A percentile compares a stretch with the other conserved stretches of the same genome.
Evolutionary conservation across 2,888 invertebrate genomes (phyloP).

Genomic region (Catocala fraxini): DNA sequence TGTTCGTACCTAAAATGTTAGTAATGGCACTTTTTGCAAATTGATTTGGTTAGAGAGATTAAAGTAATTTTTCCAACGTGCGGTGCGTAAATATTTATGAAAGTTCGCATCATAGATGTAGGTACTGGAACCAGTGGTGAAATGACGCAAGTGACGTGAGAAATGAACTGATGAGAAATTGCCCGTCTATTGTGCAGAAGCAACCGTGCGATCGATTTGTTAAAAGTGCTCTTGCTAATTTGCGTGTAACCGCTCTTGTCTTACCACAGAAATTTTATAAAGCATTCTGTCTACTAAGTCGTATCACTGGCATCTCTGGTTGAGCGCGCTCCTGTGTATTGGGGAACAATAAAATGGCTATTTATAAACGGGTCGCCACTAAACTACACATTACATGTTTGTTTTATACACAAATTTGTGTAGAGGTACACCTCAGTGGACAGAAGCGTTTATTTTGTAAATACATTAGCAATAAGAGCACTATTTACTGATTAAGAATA

Average conservation of each 20-base stretch:
- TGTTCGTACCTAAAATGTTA: slow-evolving; percentile 26
- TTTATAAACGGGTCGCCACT: slow-evolving; percentile 29
- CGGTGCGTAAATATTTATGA: slow-evolving; percentile 42
- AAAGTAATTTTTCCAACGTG: slow-evolving; percentile 22
- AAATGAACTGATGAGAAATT: slow-evolving; percentile 38
- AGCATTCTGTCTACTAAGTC: slow-evolving; percentile 41
- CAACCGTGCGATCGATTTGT: slow-evolving; percentile 44
- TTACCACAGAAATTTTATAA: slow-evolving; percentile 24
- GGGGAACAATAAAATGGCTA: slow-evolving; percentile 32
- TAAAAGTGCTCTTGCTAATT: slow-evolving; percentile 40
- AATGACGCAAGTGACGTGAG: slow-evolving; percentile 45
- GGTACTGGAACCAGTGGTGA: slow-evolving; percentile 32
- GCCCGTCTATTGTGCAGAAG: slow-evolving; percentile 39
- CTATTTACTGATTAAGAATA: slow-evolving; percentile 56
- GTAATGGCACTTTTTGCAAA: slow-evolving; percentile 41
- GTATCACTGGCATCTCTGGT: slow-evolving; percentile 19
- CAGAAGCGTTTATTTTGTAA: slow-evolving; percentile 43
- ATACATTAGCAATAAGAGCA: slow-evolving; percentile 56
- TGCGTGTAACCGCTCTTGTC: slow-evolving; percentile 18
- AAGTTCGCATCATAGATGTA: slow-evolving; percentile 33
- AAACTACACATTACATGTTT: slow-evolving; percentile 15
- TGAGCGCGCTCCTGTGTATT: slow-evolving; percentile 11
- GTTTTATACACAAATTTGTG: slow-evolving; percentile 25
- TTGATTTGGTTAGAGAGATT: slow-evolving; percentile 30
- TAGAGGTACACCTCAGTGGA: slow-evolving; percentile 36